Evolutionary conservation across 2,113 vertebrate species (phyloP).

Genomic region (Nestor notabilis): DNA sequence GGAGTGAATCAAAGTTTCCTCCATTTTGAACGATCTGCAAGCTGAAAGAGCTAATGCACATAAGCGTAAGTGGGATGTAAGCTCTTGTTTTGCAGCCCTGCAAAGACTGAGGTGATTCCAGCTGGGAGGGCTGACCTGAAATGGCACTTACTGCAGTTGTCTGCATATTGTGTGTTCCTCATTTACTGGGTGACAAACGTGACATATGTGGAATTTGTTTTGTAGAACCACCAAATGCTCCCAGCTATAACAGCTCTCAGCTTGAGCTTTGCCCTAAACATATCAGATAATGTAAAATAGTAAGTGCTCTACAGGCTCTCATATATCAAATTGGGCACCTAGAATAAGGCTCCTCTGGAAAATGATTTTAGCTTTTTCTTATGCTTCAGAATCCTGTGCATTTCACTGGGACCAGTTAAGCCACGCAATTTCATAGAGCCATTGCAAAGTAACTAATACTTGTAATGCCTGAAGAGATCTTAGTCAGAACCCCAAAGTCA

Average conservation of each 20-base stretch:
- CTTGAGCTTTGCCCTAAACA: not conserved
- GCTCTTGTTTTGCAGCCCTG: not conserved
- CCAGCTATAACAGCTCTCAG: not conserved
- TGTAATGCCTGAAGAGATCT: not conserved
- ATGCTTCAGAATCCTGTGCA: not conserved
- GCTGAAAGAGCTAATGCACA: not conserved
- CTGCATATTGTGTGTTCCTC: not conserved
- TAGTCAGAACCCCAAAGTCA: not conserved
- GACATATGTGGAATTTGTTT: not conserved
- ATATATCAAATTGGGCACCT: not conserved
- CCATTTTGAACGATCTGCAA: not conserved
- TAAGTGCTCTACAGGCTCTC: not conserved
- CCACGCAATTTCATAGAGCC: not conserved
- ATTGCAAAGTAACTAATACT: not conserved
- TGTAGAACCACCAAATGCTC: not conserved
- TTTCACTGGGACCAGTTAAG: not conserved
- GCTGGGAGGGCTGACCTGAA: not conserved
- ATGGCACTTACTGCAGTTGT: not conserved
- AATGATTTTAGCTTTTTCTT: not conserved
- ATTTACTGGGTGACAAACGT: fast-evolving
- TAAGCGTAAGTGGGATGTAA: not conserved
- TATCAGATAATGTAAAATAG: not conserved
- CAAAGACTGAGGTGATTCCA: not conserved
- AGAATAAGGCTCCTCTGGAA: not conserved
- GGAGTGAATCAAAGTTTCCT: not conserved